Evolutionary conservation across 2,797 vertebrate species (phyloP).

Genomic region (Uromys caudimaculatus): DNA sequence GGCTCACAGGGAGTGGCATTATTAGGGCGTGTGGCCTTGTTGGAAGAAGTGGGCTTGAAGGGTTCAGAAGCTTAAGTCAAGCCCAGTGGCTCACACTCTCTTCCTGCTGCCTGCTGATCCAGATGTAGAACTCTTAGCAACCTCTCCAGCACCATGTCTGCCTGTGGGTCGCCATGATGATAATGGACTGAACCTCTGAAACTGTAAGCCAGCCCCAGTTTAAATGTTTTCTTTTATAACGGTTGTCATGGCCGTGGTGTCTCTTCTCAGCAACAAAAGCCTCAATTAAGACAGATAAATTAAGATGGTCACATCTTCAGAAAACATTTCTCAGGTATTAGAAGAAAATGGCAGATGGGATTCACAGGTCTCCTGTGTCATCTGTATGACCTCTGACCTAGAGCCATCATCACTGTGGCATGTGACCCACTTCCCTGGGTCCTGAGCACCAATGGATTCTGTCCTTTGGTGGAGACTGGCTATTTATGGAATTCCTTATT

Average conservation of each 20-base stretch:
- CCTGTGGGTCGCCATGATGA: not conserved
- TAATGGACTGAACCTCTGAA: not conserved
- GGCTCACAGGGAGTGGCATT: not conserved
- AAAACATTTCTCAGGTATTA: not conserved
- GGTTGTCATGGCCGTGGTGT: not conserved
- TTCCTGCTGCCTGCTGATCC: not conserved
- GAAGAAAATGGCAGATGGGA: not conserved
- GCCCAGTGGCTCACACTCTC: not conserved
- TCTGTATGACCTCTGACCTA: not conserved
- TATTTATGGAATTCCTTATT: slow-evolving; percentile 13
- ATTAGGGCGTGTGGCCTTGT: not conserved
- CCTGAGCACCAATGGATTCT: not conserved
- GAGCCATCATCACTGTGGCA: not conserved
- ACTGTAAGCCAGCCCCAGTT: not conserved
- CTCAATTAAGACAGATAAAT: not conserved
- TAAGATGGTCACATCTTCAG: not conserved
- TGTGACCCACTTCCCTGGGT: not conserved
- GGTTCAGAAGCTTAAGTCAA: not conserved
- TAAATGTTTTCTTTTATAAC: not conserved
- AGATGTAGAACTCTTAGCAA: too few relatives aligned
- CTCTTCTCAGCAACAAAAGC: not conserved
- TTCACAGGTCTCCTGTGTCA: not conserved
- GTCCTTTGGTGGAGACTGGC: not conserved
- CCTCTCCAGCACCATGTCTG: not conserved
- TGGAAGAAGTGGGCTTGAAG: not conserved